Conservation (phyloP, 2,888 invertebrate genomes). For the Stenichneumon culpator region DNA sequence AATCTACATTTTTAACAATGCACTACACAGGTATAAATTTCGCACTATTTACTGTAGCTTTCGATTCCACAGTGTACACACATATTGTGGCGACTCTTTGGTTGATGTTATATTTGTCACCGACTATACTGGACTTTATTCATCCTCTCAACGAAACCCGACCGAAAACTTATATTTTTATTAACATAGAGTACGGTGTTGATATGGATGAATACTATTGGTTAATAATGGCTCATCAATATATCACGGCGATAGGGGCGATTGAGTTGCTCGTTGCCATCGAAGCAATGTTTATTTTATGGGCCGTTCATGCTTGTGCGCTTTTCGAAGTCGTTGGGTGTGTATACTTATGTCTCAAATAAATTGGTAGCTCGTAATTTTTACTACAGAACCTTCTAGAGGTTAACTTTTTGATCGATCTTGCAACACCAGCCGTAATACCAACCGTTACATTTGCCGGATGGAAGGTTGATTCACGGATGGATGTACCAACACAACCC, state of each 20-base stretch:
- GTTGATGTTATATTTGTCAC: conserved; percentile 5
- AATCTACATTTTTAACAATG: too few relatives aligned
- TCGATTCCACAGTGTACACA: neutral
- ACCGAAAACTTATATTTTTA: conserved; percentile 5
- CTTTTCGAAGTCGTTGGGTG: conserved; percentile 6
- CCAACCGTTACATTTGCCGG: too few relatives aligned
- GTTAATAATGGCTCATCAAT: conserved; percentile 23
- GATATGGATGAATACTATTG: conserved; percentile 36
- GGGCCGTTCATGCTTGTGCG: neutral
- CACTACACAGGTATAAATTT: neutral
- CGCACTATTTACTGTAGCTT: neutral
- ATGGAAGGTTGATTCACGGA: too few relatives aligned
- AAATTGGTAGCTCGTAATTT: too few relatives aligned
- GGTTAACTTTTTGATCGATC: too few relatives aligned
- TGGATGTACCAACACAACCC: too few relatives aligned
- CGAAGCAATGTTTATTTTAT: neutral
- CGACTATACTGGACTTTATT: conserved; percentile 15
- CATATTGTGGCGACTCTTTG: neutral
- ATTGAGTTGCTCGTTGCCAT: neutral
- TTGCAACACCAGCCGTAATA: too few relatives aligned
- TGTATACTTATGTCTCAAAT: too few relatives aligned
- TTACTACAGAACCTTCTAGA: too few relatives aligned
- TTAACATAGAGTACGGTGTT: conserved; percentile 31
- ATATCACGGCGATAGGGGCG: neutral
- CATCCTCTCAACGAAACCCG: conserved; percentile 30